These are phyloP conservation scores for Ostrea edulis DNA, from an alignment of 1,140 invertebrate species.

Conservation along the genomic window DNA sequence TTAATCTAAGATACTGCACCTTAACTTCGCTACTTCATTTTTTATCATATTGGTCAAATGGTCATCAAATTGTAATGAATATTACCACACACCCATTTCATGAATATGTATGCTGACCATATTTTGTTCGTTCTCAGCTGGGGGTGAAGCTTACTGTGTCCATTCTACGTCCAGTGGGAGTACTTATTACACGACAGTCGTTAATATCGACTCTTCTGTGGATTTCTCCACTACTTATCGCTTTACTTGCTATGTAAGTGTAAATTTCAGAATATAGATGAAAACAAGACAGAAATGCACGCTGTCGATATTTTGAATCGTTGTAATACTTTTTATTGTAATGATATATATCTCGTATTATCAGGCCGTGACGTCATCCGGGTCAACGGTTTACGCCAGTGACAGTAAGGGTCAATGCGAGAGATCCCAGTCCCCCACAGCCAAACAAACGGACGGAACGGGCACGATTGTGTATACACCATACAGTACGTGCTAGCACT, in stretches of 20 bases:
- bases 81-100: background rate
- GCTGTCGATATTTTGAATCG: too few relatives aligned
- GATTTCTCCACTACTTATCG: constrained; percentile 43
- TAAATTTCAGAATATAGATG: background rate
- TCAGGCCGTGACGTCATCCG: constrained; percentile 28
- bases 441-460: background rate
- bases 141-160: constrained; percentile 33
- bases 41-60: too few relatives aligned
- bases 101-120: background rate
- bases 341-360: background rate
- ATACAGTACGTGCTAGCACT: background rate
- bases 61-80: background rate
- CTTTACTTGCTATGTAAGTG: constrained; percentile 46
- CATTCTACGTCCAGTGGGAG: constrained; percentile 12
- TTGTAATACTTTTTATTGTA: too few relatives aligned
- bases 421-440: constrained; percentile 6
- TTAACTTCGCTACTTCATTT: too few relatives aligned
- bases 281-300: background rate
- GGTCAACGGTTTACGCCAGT: constrained; percentile 31
- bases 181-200: constrained; percentile 30
- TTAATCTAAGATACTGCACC: too few relatives aligned
- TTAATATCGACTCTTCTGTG: constrained; percentile 39
- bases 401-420: constrained; percentile 25
- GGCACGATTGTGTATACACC: constrained; percentile 29
- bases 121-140: background rate